These are phyloP conservation scores for Silurus meridionalis DNA, from an alignment of 2,113 vertebrate genomes.

Conservation along the genomic window DNA sequence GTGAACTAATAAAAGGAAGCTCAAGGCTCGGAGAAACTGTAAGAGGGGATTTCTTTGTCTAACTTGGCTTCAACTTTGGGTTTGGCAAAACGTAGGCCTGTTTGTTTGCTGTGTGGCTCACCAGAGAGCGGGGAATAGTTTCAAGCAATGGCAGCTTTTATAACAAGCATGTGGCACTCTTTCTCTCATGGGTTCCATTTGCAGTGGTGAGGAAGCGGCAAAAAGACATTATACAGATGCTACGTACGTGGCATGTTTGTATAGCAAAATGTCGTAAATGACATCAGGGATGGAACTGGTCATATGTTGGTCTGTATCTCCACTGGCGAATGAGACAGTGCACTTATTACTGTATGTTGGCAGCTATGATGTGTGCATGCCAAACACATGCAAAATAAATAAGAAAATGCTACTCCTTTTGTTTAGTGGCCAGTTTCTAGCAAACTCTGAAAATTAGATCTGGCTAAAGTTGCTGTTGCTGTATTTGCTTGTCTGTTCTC, in stretches of 20 bases:
- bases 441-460: neutral
- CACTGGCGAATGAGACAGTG: constrained; percentile 4
- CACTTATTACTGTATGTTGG: constrained; percentile 11
- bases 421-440: neutral
- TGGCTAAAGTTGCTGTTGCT: neutral
- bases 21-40: constrained; percentile 61
- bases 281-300: constrained; percentile 56
- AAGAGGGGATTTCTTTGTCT: constrained; percentile 52
- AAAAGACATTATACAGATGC: constrained; percentile 56
- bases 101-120: constrained; percentile 22
- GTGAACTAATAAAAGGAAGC: constrained; percentile 80
- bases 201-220: constrained; percentile 38
- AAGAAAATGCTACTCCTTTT: neutral
- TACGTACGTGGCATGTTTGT: constrained; percentile 49
- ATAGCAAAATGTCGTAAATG: constrained; percentile 54
- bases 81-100: constrained; percentile 27
- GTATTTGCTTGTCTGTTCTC: no score
- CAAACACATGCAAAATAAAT: constrained; percentile 12
- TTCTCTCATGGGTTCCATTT: constrained; percentile 50
- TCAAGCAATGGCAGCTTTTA: constrained; percentile 36
- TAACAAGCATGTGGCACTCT: constrained; percentile 51
- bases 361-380: constrained; percentile 5
- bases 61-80: constrained; percentile 20
- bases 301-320: constrained; percentile 39
- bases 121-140: constrained; percentile 11